Base-by-base conservation (phyloP, 1,140 invertebrate species). In the Lepidotrigona ventralis region DNA sequence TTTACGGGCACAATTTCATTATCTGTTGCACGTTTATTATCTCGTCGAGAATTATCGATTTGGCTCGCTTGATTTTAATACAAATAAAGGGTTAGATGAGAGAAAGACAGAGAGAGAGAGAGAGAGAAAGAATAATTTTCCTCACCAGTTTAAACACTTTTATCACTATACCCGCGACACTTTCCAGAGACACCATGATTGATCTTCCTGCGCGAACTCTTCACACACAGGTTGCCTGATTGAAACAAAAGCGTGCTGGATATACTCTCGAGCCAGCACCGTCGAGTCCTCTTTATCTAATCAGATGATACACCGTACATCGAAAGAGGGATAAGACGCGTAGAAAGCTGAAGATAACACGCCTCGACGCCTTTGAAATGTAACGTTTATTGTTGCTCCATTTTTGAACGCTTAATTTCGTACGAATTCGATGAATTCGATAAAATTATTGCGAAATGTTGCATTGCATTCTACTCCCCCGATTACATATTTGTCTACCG, bases 101-200 rank as follows among this genome's bases (percentile, higher is more conserved):
- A n/a, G 23, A 60, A 12, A 21, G 12, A 60, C 3, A 70, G 14
- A 33, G 33, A 33, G 2, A 33, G 2, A 26, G 51, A 71, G 23
- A n/a, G 23, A 60, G 12, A 21, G 12, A 60, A 4, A 70, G 14
- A 33, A 74, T 51, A 23, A 11, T 53, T 85, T 73, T 85, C 95
- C 96, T 96, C 94, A 97, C 97, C 95, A 97, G 93, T 94, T 98
- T 98, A 29, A 97, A 93, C 26, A 96, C 94, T 95, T 97, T 98
- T 86, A 98, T 95, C 89, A 97, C 95, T 81, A 97, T 96, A 58
- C 96, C 96, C 80, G 96, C 97, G 87, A 97, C 96, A 66, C 96
- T 97, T 90, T 97, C 96, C 79, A 97, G 94, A 81, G 96, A 97
- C 90, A 96, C 96, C 96, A 97, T 97, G 95, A 93, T 96, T 90